Evolutionary conservation across 2,113 vertebrate species (phyloP), one percentile per base, ranked within the genome.

Genomic region (Maccullochella peelii): DNA sequence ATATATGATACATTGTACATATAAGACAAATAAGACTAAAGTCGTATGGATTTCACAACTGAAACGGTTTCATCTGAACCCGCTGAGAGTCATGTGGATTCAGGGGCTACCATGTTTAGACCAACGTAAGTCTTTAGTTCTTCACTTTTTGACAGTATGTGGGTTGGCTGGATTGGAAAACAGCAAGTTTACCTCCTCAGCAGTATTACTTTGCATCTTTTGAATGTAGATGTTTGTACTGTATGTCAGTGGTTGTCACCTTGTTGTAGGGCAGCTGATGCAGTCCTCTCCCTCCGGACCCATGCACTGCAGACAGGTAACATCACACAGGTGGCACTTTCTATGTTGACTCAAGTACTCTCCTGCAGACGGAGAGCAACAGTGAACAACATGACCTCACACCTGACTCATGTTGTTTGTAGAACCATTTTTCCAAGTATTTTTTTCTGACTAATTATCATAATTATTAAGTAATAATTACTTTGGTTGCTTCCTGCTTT

Each of bases 241-340:
- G 27, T 14, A 12, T 57, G 50, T 36, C 20, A 69, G 42, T 27
- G n/a, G 27, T 69, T 66, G 92, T 95, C 92, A 99, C 98, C 97
- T 94, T 82, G 94, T 89, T 2, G 0, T 0, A 0, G 89, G 72
- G 77, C 98, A 99, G 89, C 90, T 95, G 74, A 94, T 96, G 93
- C 98, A 99, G 81, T 96, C 92, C 49, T 96, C 90, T 0, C 6
- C 74, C 84, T 94, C 89, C 1, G 97, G 97, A 50, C 97, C 98
- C 8, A 54, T 73, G 88, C 98, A 99, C 73, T 89, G 95, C 90
- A 87, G 84, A 89, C 98, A 99, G 0, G 95, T 96, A 50, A 49
- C 65, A 2, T 97, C 95, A 87, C 98, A 99, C 63, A 85, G 67
- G 52, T 89, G 95, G 85, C 97, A 99, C 27, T 59, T 83, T n/a